Evolutionary conservation across 2,113 vertebrate species (phyloP), one percentile per base, ranked within the genome.

Genomic region (Amphiprion percula): DNA sequence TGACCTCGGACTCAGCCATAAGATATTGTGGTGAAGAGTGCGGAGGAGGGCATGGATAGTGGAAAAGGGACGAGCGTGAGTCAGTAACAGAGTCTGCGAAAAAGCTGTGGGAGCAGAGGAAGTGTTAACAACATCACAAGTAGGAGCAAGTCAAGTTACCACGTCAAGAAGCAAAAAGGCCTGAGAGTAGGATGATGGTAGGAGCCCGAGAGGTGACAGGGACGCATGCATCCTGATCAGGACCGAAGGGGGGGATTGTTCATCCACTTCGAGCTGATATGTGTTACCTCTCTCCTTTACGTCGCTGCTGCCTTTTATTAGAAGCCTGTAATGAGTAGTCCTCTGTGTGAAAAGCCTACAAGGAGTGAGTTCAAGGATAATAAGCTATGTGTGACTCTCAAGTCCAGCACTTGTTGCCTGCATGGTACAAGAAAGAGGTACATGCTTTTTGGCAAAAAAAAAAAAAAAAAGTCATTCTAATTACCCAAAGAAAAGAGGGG

Each of bases 101-200:
- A 91, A 93, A 93, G 90, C 91, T 93, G 93, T 93, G 93, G 91
- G 93, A 94, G 94, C 89, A 94, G 91, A 93, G 87, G 85, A 92
- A 92, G 91, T 91, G 87, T 91, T 93, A 91, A 93, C 90, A 93
- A 90, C 91, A 92, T 92, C 88, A 92, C 91, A 93, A 90, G 93
- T 92, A 93, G 90, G 90, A 91, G 82, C 89, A 92, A 91, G 90
- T 92, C 89, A 85, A 91, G 91, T 84, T 89, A 90, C 91, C 91
- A 90, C 91, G 93, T 92, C 92, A 92, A 77, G 85, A 88, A 79
- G 83, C 77, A 79, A 66, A 87, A 79, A 85, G 87, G 82, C 82
- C 67, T 21, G 75, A 84, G 87, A 90, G 88, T 87, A 87, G 90
- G 91, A 92, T 49, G 88, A 77, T 84, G 75, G 90, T 89, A 79